Evolutionary conservation across 1,140 invertebrate genomes (phyloP).

Genomic region (Cydia amplana): DNA sequence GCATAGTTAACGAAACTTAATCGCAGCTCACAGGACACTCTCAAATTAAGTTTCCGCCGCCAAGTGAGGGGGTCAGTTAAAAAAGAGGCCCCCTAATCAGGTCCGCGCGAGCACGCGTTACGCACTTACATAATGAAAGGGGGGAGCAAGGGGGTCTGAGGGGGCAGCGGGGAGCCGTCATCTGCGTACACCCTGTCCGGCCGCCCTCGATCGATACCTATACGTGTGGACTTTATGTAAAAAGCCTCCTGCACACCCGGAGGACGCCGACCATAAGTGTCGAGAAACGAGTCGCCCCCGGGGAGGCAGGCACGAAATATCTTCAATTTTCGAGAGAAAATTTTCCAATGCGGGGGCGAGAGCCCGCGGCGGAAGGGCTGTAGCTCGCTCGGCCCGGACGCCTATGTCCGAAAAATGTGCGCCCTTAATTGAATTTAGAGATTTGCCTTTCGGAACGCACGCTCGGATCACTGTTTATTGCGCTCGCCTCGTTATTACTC

Average conservation of each 20-base stretch:
- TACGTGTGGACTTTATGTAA: slow-evolving; percentile 79
- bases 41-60: slow-evolving; percentile 73
- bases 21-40: slow-evolving; percentile 57
- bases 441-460: slow-evolving; percentile 73
- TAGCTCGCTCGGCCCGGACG: slow-evolving; percentile 57
- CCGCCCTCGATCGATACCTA: slow-evolving; percentile 76
- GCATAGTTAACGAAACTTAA: slow-evolving; percentile 58
- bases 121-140: slow-evolving; percentile 79
- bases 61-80: slow-evolving; percentile 76
- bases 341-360: slow-evolving; percentile 76
- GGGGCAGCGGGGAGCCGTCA: slow-evolving; percentile 60
- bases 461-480: slow-evolving; percentile 35
- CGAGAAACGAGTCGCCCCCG: slow-evolving; percentile 74
- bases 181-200: slow-evolving; percentile 76
- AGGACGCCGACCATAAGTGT: slow-evolving; percentile 77
- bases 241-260: slow-evolving; percentile 75
- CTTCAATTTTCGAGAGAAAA: slow-evolving; percentile 79
- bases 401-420: slow-evolving; percentile 74
- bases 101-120: slow-evolving; percentile 76
- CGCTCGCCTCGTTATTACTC: slow-evolving; percentile 54
- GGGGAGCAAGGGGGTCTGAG: slow-evolving; percentile 60
- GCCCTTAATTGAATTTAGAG: slow-evolving; percentile 76
- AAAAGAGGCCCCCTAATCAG: slow-evolving; percentile 77
- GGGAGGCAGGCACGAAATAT: slow-evolving; percentile 74
- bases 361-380: slow-evolving; percentile 70